Base-by-base conservation (phyloP, 64 coral and sea anemone genomes). In the Pocillopora verrucosa region DNA sequence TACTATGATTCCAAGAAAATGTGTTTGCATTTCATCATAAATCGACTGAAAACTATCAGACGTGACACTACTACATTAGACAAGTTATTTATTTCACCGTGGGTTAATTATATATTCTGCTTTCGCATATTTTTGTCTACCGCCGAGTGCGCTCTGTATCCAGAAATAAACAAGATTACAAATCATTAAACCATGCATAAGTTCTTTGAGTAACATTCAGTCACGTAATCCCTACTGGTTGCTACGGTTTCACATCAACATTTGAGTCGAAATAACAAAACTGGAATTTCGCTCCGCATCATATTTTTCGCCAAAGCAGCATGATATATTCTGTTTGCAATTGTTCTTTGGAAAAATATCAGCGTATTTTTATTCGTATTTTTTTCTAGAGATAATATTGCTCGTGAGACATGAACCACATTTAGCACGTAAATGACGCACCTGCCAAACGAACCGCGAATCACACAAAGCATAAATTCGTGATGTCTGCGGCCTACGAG, bases 381-480 rank as follows among this genome's bases (percentile, higher is more conserved):
- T 63, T 70, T 70, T 70, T 11, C 65, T 20, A 70, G 20, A 70
- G 22, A 20, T 25, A 70, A 70, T 30, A 70, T 70, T 70, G 25
- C 25, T 24, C 19, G 67, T 24, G 67, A 22, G 20, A 11, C 67
- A 24, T 24, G 67, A 70, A 19, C n/a, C 67, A 70, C 72, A 38
- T 72, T 85, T 85, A 58, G 37, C 65, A 85, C 82, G 82, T 85
- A 72, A 63, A n/a, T 30, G 13, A 0, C 17, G n/a, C 79, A 81
- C 59, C 79, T 81, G 59, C n/a, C 36, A 4, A 81, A 63, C 17
- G n/a, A 13, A 0, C 10, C 22, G 11, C 11, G 25, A 59, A 70
- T 24, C 67, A 11, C 67, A 19, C 16, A 24, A 70, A 11, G 11
- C 10, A 70, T 20, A 20, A 11, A 70, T 24, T 24, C 67, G 41